Percentiles rank a stretch among this genome's conserved stretches.
These are phyloP conservation scores for Neelides sp. DNA, from an alignment of 1,140 invertebrate species.

Conservation along the genomic window DNA sequence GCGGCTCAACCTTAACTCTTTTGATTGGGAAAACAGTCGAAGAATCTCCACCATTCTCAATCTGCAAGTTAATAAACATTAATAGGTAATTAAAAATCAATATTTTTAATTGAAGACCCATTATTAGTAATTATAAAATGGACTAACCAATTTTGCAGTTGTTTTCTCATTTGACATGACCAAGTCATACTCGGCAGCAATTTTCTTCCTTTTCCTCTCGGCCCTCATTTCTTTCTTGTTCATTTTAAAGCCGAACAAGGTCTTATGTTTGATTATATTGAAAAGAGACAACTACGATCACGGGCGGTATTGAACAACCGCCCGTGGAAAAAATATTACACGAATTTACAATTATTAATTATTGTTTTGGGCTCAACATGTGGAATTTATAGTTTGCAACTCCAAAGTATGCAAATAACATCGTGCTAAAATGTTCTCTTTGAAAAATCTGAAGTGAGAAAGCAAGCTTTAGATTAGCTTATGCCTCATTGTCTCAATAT, in stretches of 20 bases:
- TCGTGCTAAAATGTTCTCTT: too few species aligned
- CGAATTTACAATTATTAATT: not conserved
- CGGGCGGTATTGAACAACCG: not conserved
- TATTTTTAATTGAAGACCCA: too few species aligned
- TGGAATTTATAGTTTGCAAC: not conserved
- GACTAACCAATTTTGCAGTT: too few species aligned
- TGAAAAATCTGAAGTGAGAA: too few species aligned
- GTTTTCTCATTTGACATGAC: slow-evolving; percentile 17
- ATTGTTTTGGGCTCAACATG: not conserved
- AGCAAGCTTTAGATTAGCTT: too few species aligned
- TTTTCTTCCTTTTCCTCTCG: slow-evolving; percentile 16
- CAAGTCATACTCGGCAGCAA: slow-evolving; percentile 20
- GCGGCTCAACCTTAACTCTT: not conserved
- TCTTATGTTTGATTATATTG: not conserved
- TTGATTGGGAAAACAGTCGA: not conserved
- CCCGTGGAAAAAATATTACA: not conserved
- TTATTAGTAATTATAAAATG: too few species aligned
- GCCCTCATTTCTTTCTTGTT: slow-evolving; percentile 3
- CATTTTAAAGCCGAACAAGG: not conserved
- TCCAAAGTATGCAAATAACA: not conserved
- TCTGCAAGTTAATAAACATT: too few species aligned
- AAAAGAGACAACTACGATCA: not conserved
- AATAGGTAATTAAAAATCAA: too few species aligned
- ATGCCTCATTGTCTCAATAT: too few species aligned
- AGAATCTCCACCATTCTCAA: not conserved